Conservation (phyloP, 2,113 vertebrate species). For the Sinocyclocheilus maitianheensis region DNA sequence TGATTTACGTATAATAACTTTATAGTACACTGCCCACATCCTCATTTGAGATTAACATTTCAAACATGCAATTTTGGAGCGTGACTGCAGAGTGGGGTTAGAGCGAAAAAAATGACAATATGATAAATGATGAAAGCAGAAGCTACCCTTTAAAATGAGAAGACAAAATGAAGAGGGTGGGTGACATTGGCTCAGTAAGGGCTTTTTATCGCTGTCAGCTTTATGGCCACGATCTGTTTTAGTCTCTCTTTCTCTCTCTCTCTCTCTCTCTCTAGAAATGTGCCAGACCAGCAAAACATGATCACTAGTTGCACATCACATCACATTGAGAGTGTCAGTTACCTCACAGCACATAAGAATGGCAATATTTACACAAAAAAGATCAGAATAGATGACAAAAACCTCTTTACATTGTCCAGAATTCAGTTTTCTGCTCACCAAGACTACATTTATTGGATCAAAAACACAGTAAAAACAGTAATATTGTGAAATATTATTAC, state of each 20-base stretch:
- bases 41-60: neutral
- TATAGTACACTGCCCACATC: neutral
- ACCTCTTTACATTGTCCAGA: neutral
- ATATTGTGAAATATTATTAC: neutral
- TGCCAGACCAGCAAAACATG: constrained; percentile 27
- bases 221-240: neutral
- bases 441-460: neutral
- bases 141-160: neutral
- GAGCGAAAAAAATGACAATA: neutral
- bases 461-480: neutral
- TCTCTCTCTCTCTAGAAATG: neutral
- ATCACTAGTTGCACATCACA: constrained; percentile 22
- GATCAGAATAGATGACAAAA: neutral
- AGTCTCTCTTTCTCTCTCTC: neutral
- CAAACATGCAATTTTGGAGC: neutral
- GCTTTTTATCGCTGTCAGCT: neutral
- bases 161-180: neutral
- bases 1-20: constrained; percentile 17
- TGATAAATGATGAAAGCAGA: constrained; percentile 17
- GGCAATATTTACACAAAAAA: neutral
- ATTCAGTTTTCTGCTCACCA: neutral
- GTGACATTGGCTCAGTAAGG: constrained; percentile 3
- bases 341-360: neutral
- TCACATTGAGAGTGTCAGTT: neutral
- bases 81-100: neutral